Base-by-base conservation (phyloP, 2,888 invertebrate genomes). In the Torymus auratus region DNA sequence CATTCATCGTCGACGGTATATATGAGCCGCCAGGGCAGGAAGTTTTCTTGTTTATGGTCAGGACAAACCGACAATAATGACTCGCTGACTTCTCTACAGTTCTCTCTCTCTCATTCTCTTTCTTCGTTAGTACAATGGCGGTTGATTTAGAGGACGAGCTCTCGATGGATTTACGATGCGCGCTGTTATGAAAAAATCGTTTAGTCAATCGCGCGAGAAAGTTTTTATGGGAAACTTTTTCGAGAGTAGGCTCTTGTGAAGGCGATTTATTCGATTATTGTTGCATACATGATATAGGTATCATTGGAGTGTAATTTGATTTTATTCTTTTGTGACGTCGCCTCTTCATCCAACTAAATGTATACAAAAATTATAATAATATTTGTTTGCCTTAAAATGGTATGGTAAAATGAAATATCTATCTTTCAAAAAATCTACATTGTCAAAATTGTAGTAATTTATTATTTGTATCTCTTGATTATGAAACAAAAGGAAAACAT, bases 41-140 rank as follows among this genome's bases (percentile, higher is more conserved):
- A 80, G 61, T 71, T 76, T 80, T 68, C 71, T 80, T 68, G 55
- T 68, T 80, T 72, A 76, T 56, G 67, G 67, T 67, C 72, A 67
- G 71, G 56, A 68, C 60, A 67, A 60, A 62, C 56, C 60, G 53
- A 65, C 67, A 76, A 76, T 70, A 80, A 76, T 76, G 60, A 72
- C 71, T 55, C 58, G 17, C 60, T n/a, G 60, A 58, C 67, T 76
- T n/a, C 20, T 13, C 20, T 52, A 53, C 23, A 15, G 23, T 15
- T 50, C 71, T 65, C 58, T 65, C 20, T 61, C 41, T 41, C 41
- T 41, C 41, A 7, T 7, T 41, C 41, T 41, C 41, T 41, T 41
- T 41, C 41, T 41, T 41, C 53, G 28, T 2, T 17, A n/a, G 71
- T 53, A 78, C 71, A 78, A 78, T 71, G 60, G 14, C 41, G 11